Base-by-base conservation (phyloP, 2,888 invertebrate species). In the Ophonus ardosiacus region DNA sequence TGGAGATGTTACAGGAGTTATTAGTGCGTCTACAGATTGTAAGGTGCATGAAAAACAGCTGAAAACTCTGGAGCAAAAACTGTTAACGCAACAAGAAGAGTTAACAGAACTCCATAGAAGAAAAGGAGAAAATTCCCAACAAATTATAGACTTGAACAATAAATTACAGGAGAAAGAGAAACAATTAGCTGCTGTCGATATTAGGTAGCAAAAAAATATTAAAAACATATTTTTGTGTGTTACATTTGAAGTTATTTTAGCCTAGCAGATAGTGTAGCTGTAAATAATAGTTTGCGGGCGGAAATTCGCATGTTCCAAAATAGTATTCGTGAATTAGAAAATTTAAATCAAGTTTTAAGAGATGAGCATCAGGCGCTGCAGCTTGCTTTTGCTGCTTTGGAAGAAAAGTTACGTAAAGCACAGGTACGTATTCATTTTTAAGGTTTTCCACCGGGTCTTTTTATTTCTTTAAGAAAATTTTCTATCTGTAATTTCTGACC, bases 351-450 rank as follows among this genome's bases (percentile, higher is more conserved):
- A 92, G 95, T 97, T 87, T 91, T 99, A 84, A 94, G 96, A 89
- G 99, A 99, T 92, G 99, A 99, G 92, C 97, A 98, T 90, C 97
- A 98, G 91, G 98, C 98, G 0, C 91, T 98, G 86, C 98, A 98
- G 90, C 93, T 99, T 87, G 97, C 98, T 1, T 98, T 97, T 92
- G 95, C 95, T 84, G 94, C 97, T 7, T 93, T 98, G 68, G 98
- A 99, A 92, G 97, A 97, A 18, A 98, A 98, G 92, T 93, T 97
- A 88, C 93, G 96, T 87, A 96, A 95, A 92, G 93, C 94, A 68
- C 96, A 97, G 94, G 96, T 96, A 91, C 88, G 80, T 82, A 78
- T 76, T 81, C 80, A 10, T 31, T 80, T 71, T 18, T 21, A 21
- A 78, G 10, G 40, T 40, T 63, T 56, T n/a, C n/a, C 57, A 10